These are phyloP conservation scores for Cydia strobilella DNA, from an alignment of 1,140 invertebrate genomes.

Conservation along the genomic window DNA sequence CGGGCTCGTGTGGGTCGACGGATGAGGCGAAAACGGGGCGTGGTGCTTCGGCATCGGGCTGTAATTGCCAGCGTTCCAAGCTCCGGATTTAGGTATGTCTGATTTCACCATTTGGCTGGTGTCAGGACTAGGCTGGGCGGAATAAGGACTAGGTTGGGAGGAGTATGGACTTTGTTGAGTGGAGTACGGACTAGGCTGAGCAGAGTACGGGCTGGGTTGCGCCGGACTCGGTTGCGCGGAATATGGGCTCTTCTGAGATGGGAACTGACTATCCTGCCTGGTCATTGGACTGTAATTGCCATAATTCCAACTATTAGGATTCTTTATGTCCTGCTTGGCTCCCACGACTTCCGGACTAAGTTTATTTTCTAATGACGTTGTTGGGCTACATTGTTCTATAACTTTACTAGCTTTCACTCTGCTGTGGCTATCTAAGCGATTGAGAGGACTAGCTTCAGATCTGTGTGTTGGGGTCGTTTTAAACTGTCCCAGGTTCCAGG, in stretches of 20 bases:
- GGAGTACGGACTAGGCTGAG: conserved; percentile 75
- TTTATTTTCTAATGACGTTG: conserved; percentile 72
- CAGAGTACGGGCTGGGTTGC: conserved; percentile 72
- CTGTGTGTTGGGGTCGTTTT: conserved; percentile 70
- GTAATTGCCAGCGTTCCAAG: conserved; percentile 71
- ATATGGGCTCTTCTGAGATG: conserved; percentile 73
- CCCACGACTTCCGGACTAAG: conserved; percentile 67
- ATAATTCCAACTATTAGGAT: conserved; percentile 71
- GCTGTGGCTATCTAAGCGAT: conserved; percentile 65
- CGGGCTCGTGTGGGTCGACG: conserved; percentile 65
- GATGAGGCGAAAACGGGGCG: conserved; percentile 68
- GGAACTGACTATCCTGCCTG: conserved; percentile 69
- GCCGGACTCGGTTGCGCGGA: conserved; percentile 78
- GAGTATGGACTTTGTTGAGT: conserved; percentile 77
- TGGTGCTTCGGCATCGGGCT: conserved; percentile 76
- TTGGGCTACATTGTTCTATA: conserved; percentile 73
- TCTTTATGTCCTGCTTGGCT: conserved; percentile 70
- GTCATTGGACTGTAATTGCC: conserved; percentile 75
- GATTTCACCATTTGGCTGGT: conserved; percentile 72
- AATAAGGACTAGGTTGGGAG: conserved; percentile 75
- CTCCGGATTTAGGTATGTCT: conserved; percentile 63
- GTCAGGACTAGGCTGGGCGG: conserved; percentile 76
- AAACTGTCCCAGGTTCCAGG: conserved; percentile 70
- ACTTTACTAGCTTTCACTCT: conserved; percentile 69
- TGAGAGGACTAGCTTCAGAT: conserved; percentile 74